Base-by-base conservation (phyloP, 2,797 vertebrate genomes). In the Gila robusta region DNA sequence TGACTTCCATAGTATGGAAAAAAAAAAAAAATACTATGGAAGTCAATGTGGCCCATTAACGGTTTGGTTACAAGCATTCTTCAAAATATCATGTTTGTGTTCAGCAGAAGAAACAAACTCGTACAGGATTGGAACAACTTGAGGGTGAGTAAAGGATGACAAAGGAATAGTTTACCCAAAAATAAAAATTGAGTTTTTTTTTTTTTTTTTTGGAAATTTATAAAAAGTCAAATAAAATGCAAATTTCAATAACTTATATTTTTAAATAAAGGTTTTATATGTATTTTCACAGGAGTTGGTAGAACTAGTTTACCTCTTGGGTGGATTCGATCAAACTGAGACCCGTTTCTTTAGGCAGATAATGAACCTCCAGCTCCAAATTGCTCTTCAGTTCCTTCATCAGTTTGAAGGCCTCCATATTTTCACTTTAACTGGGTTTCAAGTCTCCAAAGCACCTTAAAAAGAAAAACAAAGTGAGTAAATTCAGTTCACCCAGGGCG, bases 361-460 rank as follows among this genome's bases (percentile, higher is more conserved):
- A 99, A 86, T 95, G 87, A 23, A 88, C 94, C 91, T 99, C 98
- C 91, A 96, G 96, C 59, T 99, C 97, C 89, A 95, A 92, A 80
- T 98, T 97, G 39, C 96, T 88, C 91, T 94, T 96, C 91, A 99
- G 94, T 91, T 98, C 96, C 90, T 97, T 97, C 91, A 98, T 96
- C 64, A 99, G 96, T 92, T 95, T 97, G 89, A 96, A 95, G 79
- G 92, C 96, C 62, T 98, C 96, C 90, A 96, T 96, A 73, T 91
- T 84, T 91, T 86, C 89, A 92, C 91, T 93, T 89, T 94, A 79
- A 52, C 77, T 52, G 73, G 41, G 79, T 69, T 86, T 66, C 44
- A 82, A 59, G 49, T 79, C 59, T 62, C 59, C 56, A 80, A 47
- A 84, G 76, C 79, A 74, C 82, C 85, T 81, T 89, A 17, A 56